A percentile compares a stretch with the other conserved stretches of the same genome.
Evolutionary conservation across 2,797 vertebrate genomes (phyloP).

Genomic region (Darevskia nairensis): DNA sequence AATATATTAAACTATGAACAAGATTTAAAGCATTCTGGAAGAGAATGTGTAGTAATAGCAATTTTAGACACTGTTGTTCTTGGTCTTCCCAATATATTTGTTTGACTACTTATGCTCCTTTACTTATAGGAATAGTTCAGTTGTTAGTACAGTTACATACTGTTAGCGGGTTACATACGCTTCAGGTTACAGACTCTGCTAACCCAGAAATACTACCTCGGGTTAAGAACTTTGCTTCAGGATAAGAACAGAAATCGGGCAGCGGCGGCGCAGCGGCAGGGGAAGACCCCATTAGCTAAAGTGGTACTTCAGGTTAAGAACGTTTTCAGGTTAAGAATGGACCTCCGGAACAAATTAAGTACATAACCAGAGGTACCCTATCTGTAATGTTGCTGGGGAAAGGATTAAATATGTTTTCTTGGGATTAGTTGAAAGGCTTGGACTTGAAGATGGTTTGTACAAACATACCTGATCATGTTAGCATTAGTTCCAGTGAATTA

Average conservation of each 20-base stretch:
- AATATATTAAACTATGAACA: background rate
- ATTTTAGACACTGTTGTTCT: background rate
- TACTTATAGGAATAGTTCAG: background rate
- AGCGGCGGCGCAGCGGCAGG: too few relatives aligned
- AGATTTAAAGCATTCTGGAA: background rate
- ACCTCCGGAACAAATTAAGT: too few relatives aligned
- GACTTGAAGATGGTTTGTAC: background rate
- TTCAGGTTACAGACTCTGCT: too few relatives aligned
- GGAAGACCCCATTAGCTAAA: too few relatives aligned
- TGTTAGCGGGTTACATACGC: too few relatives aligned
- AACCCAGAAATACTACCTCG: too few relatives aligned
- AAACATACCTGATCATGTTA: background rate
- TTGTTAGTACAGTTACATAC: background rate
- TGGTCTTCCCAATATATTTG: background rate
- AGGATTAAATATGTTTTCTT: background rate
- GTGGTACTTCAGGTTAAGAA: too few relatives aligned
- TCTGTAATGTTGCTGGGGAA: background rate
- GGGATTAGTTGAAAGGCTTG: background rate
- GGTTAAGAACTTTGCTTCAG: too few relatives aligned
- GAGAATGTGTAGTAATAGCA: background rate
- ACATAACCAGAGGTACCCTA: too few relatives aligned
- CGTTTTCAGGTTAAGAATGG: too few relatives aligned
- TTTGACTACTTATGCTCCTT: background rate
- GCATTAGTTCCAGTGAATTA: background rate
- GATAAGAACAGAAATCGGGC: too few relatives aligned